Conservation (phyloP, 2,797 vertebrate genomes). For the Lepilemur septentrionalis region DNA sequence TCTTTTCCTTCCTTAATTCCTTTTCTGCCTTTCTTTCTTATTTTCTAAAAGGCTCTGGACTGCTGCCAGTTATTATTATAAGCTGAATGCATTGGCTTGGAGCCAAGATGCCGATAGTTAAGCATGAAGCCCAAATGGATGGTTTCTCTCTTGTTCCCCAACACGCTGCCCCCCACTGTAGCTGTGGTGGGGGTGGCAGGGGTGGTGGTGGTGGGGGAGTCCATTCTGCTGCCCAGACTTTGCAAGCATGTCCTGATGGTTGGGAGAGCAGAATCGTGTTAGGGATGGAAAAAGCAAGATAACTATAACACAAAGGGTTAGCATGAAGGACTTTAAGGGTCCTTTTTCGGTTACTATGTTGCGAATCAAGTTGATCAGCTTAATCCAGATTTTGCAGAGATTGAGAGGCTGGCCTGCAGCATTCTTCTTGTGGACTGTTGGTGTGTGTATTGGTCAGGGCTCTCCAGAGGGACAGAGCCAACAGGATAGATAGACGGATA, state of each 20-base stretch:
- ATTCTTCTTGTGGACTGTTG: not conserved
- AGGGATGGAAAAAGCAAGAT: not conserved
- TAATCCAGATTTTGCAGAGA: too few species aligned
- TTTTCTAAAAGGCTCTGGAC: constrained; percentile 80
- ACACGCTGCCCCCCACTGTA: constrained; percentile 25
- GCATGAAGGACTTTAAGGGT: too few species aligned
- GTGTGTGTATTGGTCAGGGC: not conserved
- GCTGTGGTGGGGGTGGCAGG: constrained; percentile 35
- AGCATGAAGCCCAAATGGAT: constrained; percentile 79
- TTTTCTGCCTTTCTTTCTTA: constrained; percentile 56
- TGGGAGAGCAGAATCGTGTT: not conserved
- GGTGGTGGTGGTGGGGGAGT: constrained; percentile 27
- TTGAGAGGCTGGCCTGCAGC: not conserved
- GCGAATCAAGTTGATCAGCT: not conserved
- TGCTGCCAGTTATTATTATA: constrained; percentile 83
- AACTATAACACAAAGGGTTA: not conserved
- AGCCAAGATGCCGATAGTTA: constrained; percentile 82
- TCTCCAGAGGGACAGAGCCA: not conserved
- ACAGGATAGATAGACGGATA: not conserved
- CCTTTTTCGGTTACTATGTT: not conserved
- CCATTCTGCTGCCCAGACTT: constrained; percentile 45
- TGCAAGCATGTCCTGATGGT: not conserved
- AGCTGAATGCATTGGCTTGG: constrained; percentile 78
- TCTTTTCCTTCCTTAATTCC: constrained; percentile 57
- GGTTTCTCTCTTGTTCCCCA: constrained; percentile 67